Percentiles rank a stretch among this genome's conserved stretches.
These are phyloP conservation scores for Danionella cerebrum DNA, from an alignment of 2,113 vertebrate genomes.

Conservation along the genomic window DNA sequence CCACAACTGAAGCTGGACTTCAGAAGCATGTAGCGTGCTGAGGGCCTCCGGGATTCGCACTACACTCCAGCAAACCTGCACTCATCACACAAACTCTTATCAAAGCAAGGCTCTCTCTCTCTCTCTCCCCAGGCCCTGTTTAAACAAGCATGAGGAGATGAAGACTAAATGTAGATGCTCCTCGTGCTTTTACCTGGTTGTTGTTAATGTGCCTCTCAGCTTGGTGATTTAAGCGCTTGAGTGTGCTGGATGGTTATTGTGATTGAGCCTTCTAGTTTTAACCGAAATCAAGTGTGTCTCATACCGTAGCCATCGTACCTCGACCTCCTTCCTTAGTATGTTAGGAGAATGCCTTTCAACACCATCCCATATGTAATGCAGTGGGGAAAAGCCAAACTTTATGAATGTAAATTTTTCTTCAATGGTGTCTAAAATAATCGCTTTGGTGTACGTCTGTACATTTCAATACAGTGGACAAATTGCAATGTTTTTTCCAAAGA, in stretches of 20 bases:
- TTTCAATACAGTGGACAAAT: no score
- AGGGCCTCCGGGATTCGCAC: conserved; percentile 28
- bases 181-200: background rate
- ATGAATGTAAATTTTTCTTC: no score
- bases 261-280: background rate
- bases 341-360: no score
- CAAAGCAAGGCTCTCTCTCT: conserved; percentile 15
- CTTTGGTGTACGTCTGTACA: no score
- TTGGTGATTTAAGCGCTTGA: background rate
- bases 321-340: no score
- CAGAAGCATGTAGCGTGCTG: conserved; percentile 20
- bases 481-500: no score
- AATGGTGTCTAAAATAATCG: no score
- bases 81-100: conserved; percentile 23
- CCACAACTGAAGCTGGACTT: conserved; percentile 34
- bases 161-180: background rate
- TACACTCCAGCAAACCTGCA: background rate
- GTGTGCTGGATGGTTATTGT: background rate
- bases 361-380: no score
- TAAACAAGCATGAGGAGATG: background rate
- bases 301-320: no score
- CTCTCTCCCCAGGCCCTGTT: background rate
- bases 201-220: conserved; percentile 5
- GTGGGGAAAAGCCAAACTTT: no score
- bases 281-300: no score